Evolutionary conservation across 2,888 invertebrate genomes (phyloP).

Genomic region (Dendrolimus pini): DNA sequence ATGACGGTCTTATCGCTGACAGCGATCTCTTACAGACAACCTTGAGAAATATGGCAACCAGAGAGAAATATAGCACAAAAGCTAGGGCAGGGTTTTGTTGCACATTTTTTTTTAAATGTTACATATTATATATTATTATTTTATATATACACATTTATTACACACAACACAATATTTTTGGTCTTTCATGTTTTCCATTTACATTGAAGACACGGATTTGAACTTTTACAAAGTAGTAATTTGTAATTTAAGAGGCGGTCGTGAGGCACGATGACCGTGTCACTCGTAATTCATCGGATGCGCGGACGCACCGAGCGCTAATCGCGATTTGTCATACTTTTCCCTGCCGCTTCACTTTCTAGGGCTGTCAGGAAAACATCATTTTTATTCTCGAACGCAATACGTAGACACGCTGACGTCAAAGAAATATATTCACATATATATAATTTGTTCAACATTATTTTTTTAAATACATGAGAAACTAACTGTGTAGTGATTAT

Average conservation of each 20-base stretch:
- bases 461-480: neutral
- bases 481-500: neutral
- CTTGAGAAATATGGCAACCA: too few relatives aligned
- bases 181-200: neutral
- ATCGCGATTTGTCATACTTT: conserved; percentile 59
- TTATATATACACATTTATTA: too few relatives aligned
- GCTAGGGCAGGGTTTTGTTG: too few relatives aligned
- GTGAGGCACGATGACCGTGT: conserved; percentile 25
- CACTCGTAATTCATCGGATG: conserved; percentile 29
- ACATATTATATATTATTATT: too few relatives aligned
- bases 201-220: conserved; percentile 5
- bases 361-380: conserved; percentile 23
- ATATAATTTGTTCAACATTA: neutral
- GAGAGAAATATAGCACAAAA: too few relatives aligned
- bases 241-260: conserved; percentile 28
- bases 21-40: too few relatives aligned
- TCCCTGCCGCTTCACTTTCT: conserved; percentile 31
- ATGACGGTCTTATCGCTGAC: too few relatives aligned
- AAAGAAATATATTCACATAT: conserved; percentile 15
- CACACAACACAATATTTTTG: too few relatives aligned
- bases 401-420: conserved; percentile 18
- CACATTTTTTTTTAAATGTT: too few relatives aligned
- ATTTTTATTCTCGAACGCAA: conserved; percentile 9
- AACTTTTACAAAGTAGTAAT: conserved; percentile 31
- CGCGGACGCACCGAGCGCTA: conserved; percentile 26